These are phyloP conservation scores for Parascotia fuliginaria DNA, from an alignment of 2,888 invertebrate species.

Conservation along the genomic window DNA sequence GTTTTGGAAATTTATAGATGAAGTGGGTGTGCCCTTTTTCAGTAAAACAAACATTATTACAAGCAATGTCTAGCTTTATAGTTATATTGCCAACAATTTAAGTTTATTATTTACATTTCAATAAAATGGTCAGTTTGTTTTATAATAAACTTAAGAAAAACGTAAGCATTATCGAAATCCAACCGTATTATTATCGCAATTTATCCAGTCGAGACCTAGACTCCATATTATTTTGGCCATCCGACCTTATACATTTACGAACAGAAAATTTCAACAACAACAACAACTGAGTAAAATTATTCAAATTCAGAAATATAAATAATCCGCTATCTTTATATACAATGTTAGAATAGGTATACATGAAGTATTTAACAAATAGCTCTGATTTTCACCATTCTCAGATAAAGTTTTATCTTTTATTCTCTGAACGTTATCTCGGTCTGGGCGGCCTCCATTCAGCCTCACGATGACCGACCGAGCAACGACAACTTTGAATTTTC, in stretches of 20 bases:
- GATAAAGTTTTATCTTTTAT: slow-evolving; percentile 49
- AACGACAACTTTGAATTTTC: slow-evolving; percentile 34
- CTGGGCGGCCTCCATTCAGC: slow-evolving; percentile 25
- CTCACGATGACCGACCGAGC: slow-evolving; percentile 13
- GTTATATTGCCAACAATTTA: no score
- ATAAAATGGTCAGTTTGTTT: no score
- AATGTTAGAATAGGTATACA: slow-evolving; percentile 13
- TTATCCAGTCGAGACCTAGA: no score
- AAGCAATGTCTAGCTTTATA: no score
- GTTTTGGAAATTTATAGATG: no score
- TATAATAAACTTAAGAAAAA: no score
- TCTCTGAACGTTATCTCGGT: slow-evolving; percentile 35
- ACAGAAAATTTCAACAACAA: not conserved
- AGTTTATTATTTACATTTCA: no score
- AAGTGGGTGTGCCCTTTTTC: no score
- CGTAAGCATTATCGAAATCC: no score
- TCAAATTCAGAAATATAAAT: slow-evolving; percentile 7
- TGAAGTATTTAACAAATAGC: slow-evolving; percentile 31
- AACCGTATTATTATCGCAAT: no score
- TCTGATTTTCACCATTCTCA: slow-evolving; percentile 37
- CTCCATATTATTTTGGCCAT: no score
- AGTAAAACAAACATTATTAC: no score
- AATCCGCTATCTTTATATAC: slow-evolving; percentile 18
- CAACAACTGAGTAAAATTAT: slow-evolving; percentile 1
- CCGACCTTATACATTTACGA: not conserved